phyloP scores from a whole-genome alignment of 1,140 invertebrate species.

The Drosophila rufa region DNA sequence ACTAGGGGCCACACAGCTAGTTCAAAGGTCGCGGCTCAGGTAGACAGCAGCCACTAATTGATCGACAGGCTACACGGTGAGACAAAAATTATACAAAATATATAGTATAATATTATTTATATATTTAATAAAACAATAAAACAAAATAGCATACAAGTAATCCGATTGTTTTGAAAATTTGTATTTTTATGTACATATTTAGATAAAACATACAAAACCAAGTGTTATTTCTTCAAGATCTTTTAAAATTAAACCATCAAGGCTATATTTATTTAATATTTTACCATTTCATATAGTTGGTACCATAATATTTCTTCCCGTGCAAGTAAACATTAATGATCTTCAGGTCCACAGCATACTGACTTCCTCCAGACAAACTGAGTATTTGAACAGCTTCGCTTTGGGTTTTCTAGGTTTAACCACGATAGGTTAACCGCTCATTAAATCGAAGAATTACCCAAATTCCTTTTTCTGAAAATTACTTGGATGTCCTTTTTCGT shows the following conservation, averaged over 20 bases:
- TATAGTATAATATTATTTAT: too few relatives aligned
- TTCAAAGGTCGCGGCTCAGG: conserved; percentile 46
- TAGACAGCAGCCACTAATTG: conserved; percentile 35
- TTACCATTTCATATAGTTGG: too few relatives aligned
- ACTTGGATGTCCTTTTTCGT: conserved; percentile 13
- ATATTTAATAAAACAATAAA: neutral
- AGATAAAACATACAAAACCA: too few relatives aligned
- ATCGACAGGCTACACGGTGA: neutral
- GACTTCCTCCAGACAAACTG: conserved; percentile 2
- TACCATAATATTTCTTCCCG: neutral
- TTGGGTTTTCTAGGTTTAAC: neutral
- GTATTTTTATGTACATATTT: too few relatives aligned
- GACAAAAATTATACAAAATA: neutral
- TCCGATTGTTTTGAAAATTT: too few relatives aligned
- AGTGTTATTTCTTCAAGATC: too few relatives aligned
- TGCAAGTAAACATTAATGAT: conserved; percentile 1
- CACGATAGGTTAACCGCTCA: conserved; percentile 8
- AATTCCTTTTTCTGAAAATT: conserved; percentile 7
- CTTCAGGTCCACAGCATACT: neutral
- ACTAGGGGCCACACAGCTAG: conserved; percentile 37
- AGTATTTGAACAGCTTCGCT: neutral
- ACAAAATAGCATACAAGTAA: too few relatives aligned
- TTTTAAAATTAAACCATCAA: too few relatives aligned
- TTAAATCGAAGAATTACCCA: conserved; percentile 10
- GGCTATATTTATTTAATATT: too few relatives aligned